Evolutionary conservation across 2,888 invertebrate genomes (phyloP).

Genomic region (Cheilosia scutellata): DNA sequence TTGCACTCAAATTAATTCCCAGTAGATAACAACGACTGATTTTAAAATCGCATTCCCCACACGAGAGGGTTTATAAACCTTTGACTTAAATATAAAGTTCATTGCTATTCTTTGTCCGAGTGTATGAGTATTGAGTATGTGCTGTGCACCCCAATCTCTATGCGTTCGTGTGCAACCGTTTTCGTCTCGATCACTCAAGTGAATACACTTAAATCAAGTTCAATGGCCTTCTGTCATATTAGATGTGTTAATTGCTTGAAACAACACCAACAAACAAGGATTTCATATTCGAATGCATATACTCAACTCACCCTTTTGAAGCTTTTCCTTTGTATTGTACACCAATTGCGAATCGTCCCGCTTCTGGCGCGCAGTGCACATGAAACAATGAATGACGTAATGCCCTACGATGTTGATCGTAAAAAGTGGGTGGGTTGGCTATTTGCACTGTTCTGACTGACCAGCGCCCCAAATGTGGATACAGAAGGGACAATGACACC

Average conservation of each 20-base stretch:
- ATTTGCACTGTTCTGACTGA: slow-evolving; percentile 34
- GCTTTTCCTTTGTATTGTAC: slow-evolving; percentile 41
- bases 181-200: slow-evolving; percentile 45
- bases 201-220: slow-evolving; percentile 49
- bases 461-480: slow-evolving; percentile 36
- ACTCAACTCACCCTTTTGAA: slow-evolving; percentile 13
- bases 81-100: slow-evolving; percentile 53
- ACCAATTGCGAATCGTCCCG: slow-evolving; percentile 40
- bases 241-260: slow-evolving; percentile 72
- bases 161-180: slow-evolving; percentile 40
- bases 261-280: slow-evolving; percentile 54
- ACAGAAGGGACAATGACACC: slow-evolving; percentile 59
- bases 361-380: slow-evolving; percentile 39
- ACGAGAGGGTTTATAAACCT: slow-evolving; percentile 35
- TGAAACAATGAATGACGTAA: slow-evolving; percentile 68
- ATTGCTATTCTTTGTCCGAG: slow-evolving; percentile 61
- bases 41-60: slow-evolving; percentile 6
- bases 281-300: neutral
- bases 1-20: slow-evolving; percentile 24
- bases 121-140: neutral
- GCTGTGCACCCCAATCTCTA: slow-evolving; percentile 37
- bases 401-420: slow-evolving; percentile 54
- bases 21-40: neutral
- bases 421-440: slow-evolving; percentile 61
- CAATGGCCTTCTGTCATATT: slow-evolving; percentile 58